These are phyloP conservation scores for Sturnus vulgaris DNA, from an alignment of 2,113 vertebrate genomes.

Conservation along the genomic window DNA sequence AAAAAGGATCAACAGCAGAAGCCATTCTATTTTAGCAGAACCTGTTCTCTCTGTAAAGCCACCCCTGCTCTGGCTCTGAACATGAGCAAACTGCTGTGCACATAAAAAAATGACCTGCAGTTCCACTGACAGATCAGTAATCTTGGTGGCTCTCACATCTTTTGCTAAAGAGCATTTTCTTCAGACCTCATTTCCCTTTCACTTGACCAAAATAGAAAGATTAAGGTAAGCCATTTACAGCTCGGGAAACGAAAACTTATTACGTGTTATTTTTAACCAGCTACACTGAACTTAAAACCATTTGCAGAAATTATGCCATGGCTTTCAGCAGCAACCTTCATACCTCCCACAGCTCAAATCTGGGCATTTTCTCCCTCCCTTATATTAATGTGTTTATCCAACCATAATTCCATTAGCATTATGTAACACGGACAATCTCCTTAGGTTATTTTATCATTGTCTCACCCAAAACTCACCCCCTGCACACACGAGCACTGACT, in stretches of 20 bases:
- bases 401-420: slow-evolving; percentile 46
- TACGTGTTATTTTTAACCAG: not conserved
- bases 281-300: not conserved
- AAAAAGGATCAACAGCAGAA: not conserved
- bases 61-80: not conserved
- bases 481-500: not conserved
- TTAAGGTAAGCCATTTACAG: slow-evolving; percentile 38
- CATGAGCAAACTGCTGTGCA: not conserved
- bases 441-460: slow-evolving; percentile 3
- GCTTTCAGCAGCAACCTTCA: not conserved
- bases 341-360: slow-evolving; percentile 35
- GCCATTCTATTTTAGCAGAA: not conserved
- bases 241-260: not conserved
- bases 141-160: not conserved
- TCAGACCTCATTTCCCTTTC: slow-evolving; percentile 25
- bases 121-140: not conserved
- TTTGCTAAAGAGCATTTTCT: not conserved
- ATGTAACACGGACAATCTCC: slow-evolving; percentile 56
- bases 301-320: not conserved
- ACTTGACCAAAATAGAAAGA: slow-evolving; percentile 10
- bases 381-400: slow-evolving; percentile 44
- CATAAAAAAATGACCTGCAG: not conserved
- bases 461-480: slow-evolving; percentile 3
- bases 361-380: not conserved
- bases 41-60: not conserved